These are phyloP conservation scores for Esox masquinongy DNA, from an alignment of 2,797 vertebrate species.

Conservation along the genomic window DNA sequence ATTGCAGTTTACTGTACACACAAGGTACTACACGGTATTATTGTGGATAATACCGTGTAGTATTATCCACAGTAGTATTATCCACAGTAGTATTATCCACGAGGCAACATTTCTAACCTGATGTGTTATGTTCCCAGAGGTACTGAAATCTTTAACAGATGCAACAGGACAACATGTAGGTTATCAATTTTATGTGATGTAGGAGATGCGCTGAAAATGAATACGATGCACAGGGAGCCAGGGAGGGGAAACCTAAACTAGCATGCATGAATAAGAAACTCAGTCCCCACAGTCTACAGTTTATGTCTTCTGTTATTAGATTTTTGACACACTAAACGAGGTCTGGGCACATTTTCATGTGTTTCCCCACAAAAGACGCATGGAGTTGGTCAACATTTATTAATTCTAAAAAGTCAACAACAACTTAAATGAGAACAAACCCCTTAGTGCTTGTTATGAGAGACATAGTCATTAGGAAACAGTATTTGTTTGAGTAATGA, in stretches of 20 bases:
- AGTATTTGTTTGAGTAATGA: background rate
- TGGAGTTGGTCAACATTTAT: slow-evolving; percentile 1
- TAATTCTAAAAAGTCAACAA: slow-evolving; percentile 2
- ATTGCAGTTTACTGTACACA: background rate
- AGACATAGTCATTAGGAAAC: too few species aligned
- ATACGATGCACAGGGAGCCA: too few species aligned
- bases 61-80: too few species aligned
- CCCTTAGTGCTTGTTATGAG: background rate
- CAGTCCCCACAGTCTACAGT: background rate
- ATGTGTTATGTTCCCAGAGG: background rate
- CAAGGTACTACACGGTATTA: background rate
- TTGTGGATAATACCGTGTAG: too few species aligned
- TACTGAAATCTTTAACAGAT: background rate
- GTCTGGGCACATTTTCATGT: background rate
- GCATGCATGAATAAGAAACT: background rate
- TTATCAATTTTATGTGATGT: background rate
- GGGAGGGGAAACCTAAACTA: background rate
- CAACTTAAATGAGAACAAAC: slow-evolving; percentile 4
- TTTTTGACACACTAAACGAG: slow-evolving; percentile 6
- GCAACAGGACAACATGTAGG: background rate
- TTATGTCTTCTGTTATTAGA: slow-evolving; percentile 1
- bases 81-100: too few species aligned
- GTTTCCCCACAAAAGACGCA: background rate
- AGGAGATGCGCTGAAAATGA: background rate
- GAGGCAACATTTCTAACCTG: background rate